Base-by-base conservation (phyloP, 2,113 vertebrate genomes). In the Lepidothrix coronata region DNA sequence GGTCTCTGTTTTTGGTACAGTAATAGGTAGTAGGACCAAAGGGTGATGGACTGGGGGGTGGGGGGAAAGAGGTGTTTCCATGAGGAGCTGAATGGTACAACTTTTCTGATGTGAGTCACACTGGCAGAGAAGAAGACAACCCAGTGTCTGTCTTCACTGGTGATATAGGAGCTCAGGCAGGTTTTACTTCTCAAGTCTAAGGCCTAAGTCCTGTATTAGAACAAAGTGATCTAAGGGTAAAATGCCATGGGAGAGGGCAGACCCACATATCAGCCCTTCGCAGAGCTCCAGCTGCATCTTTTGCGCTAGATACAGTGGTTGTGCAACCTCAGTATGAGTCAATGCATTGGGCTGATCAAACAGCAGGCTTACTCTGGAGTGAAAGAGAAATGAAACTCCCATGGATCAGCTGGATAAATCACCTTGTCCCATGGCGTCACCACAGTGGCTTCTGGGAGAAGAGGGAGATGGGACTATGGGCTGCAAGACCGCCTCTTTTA, bases 41-140 rank as follows among this genome's bases (percentile, higher is more conserved):
- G 28, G 13, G 4, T n/a, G 20, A 5, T 46, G 21, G 22, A 2
- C 27, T 30, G 3, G 12, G 9, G 5, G 1, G 0, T 1, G 3
- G 5, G 12, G 6, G 15, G 12, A 12, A n/a, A 31, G 16, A 55
- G 14, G 6, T 71, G 13, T 75, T 73, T 51, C 11, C 2, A 2
- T 55, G 30, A 43, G n/a, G 11, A 20, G 7, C 41, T 54, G 46
- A 41, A 46, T 39, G 30, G 17, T 55, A 10, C 7, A 51, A 1
- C 21, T 62, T 70, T 3, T 2, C 37, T 90, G 43, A 27, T 48
- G 11, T 0, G 5, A 49, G 37, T 41, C 14, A 39, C 20, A 3
- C 18, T 18, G 24, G 24, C 24, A 48, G 54, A 80, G 46, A 43
- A 46, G 31, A 35, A 0, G 14, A 33, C 54, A 61, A 18, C 19